Evolutionary conservation across 2,888 invertebrate genomes (phyloP).

Genomic region (Eulithis prunata): DNA sequence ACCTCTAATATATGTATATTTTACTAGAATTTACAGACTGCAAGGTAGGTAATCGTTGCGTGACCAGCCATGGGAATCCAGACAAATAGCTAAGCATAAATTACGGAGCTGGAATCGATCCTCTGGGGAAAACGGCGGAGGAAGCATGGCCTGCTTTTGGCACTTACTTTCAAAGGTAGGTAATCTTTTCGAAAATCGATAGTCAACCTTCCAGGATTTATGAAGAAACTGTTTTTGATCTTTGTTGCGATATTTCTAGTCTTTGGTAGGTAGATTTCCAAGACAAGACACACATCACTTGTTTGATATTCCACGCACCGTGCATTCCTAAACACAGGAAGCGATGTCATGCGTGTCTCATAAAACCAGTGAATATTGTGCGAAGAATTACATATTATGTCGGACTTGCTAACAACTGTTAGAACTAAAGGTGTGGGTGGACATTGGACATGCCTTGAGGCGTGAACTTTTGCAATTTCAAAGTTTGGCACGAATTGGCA

Average conservation of each 20-base stretch:
- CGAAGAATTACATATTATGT: conserved; percentile 55
- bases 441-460: too few relatives aligned
- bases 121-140: conserved; percentile 57
- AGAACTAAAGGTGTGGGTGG: too few relatives aligned
- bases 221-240: too few relatives aligned
- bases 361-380: conserved; percentile 38
- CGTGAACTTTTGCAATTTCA: neutral
- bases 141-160: conserved; percentile 48
- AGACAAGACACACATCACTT: conserved; percentile 26
- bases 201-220: too few relatives aligned
- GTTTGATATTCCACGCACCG: conserved; percentile 65
- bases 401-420: too few relatives aligned
- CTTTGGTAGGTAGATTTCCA: neutral
- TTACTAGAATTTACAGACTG: conserved; percentile 3
- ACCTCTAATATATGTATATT: too few relatives aligned
- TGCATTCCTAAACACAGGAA: conserved; percentile 63
- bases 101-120: conserved; percentile 41
- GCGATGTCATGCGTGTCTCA: conserved; percentile 44
- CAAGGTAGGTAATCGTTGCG: conserved; percentile 23
- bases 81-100: conserved; percentile 48
- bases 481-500: neutral
- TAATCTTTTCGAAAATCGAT: too few relatives aligned
- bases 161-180: too few relatives aligned
- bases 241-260: too few relatives aligned
- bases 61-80: conserved; percentile 41